Evolutionary conservation across 1,140 invertebrate species (phyloP), one percentile per base, ranked within the genome.

Genomic region (Amphibalanus amphitrite): DNA sequence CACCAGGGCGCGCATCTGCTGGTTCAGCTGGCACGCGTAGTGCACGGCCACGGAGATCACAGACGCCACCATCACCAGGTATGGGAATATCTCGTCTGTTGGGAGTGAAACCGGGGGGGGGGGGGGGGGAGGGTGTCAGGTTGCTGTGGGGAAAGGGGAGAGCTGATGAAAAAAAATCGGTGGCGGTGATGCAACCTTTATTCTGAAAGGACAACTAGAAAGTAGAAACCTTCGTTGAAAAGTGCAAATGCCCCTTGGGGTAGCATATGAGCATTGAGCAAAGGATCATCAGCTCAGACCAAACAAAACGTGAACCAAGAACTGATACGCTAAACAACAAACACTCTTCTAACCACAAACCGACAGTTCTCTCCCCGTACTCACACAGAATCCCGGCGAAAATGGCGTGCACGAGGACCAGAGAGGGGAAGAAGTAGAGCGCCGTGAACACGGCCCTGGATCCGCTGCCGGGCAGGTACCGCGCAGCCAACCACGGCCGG

Each of bases 31-130:
- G 65, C 89, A 86, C 0, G 94, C 91, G 80, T 97, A 93, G 82
- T 97, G 93, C 25, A 90, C 88, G 29, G 94, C 94, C 82, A 89
- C 93, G 40, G 93, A 95, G 75, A 97, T 86, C 77, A 97, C 89
- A 65, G 94, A 95, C 71, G 94, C 83, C 70, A 95, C 90, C 38
- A 98, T 90, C n/a, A 92, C 87, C 70, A 97, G 88, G 79, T 95
- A 97, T 0, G 95, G 93, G 82, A 95, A 98, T 95, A 87, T 97
- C 93, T 95, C 85, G 72, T 90, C 88, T 74, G 76, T 75, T 72
- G 29, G 70, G 73, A 59, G 70, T n/a, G n/a, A 40, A 70, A 75
- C 71, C 72, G 23, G 47, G 26, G 30, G 68, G 4, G 3, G 69
- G 70, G n/a, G 4, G 28, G 8, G 71, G 0, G 64, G 38, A 17